Evolutionary conservation across 2,797 vertebrate species (phyloP), one percentile per base, ranked within the genome.

Genomic region (Xyrichtys novacula): DNA sequence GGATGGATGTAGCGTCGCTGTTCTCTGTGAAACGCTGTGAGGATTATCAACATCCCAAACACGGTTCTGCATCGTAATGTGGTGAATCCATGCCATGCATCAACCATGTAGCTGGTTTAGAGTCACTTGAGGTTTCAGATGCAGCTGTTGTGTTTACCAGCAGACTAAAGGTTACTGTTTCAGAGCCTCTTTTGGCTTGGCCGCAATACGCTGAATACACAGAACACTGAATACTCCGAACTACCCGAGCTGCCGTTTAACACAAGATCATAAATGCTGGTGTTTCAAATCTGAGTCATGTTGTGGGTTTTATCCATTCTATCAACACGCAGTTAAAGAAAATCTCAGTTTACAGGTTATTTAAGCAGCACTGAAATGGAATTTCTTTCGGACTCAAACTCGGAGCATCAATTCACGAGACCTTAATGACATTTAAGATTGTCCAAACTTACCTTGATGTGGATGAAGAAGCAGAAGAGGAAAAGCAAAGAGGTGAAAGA

Each of bases 401-500:
- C 22, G 19, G 25, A 36, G 19, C 1, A 1, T 5, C 4, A n/a
- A 3, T 8, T 12, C 11, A 47, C 25, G 58, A 66, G 6, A 2
- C 48, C 55, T 46, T 7, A 6, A 17, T 39, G 42, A 81, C 58
- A 26, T 55, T 34, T 40, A 22, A 63, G 36, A 32, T 28, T 1
- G 47, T n/a, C 19, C 12, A 22, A 70, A 89, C 91, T 93, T 86
- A 94, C 93, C 92, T 76, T 72, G n/a, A 61, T 32, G 65, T 61
- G 71, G 58, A 55, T 39, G 49, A 32, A 65, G 77, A 84, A 83
- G 57, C 42, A 64, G 66, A 76, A 31, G 79, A 63, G 61, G 69
- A 50, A 40, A 47, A 79, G 25, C 64, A 60, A 59, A 55, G 22
- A 39, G 40, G 58, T 56, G 36, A 58, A 60, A 58, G 50, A 42